Evolutionary conservation across 2,888 invertebrate species (phyloP), one percentile per base, ranked within the genome.

Genomic region (Cheilosia soror): DNA sequence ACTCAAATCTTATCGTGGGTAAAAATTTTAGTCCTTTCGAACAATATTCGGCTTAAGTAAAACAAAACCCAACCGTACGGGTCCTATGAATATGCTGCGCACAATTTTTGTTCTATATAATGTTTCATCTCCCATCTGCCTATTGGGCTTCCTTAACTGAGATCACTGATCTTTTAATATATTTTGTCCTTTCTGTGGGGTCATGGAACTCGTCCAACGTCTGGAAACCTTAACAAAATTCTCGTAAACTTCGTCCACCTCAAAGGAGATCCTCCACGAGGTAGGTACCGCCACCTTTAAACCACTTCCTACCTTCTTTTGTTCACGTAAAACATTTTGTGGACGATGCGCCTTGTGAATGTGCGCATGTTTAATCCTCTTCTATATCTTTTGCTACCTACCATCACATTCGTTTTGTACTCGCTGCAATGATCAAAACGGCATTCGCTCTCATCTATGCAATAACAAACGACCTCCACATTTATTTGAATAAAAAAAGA

Each of bases 401-500:
- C 25, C 29, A 11, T 29, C 31, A 20, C 13, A 15, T n/a, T 44
- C 53, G 53, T 51, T 57, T 37, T 9, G 33, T 37, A 9, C 33
- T 37, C 33, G 9, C 11, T 53, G 66, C 53, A 66, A 29, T 29
- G 68, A 55, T 69, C 57, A 69, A 44, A 27, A 27, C 11, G 51
- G 25, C 55, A 44, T 49, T 25, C 42, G 63, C 62, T 65, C 44
- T 55, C 42, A 57, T 25, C 80, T 71, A 76, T 81, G 66, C 81
- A 81, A 76, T 73, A 80, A 81, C 76, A 81, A 85, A 85, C 81
- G 85, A 71, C 85, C 76, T 85, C 77, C 81, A 81, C 81, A 72
- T 76, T 81, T 66, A 71, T 53, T 71, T 72, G 57, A 51, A 68
- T 63, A 72, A 55, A 57, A 66, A 31, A 27, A 58, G n/a, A 55